These are phyloP conservation scores for Copidosoma aretas DNA, from an alignment of 2,888 invertebrate genomes.

Conservation along the genomic window DNA sequence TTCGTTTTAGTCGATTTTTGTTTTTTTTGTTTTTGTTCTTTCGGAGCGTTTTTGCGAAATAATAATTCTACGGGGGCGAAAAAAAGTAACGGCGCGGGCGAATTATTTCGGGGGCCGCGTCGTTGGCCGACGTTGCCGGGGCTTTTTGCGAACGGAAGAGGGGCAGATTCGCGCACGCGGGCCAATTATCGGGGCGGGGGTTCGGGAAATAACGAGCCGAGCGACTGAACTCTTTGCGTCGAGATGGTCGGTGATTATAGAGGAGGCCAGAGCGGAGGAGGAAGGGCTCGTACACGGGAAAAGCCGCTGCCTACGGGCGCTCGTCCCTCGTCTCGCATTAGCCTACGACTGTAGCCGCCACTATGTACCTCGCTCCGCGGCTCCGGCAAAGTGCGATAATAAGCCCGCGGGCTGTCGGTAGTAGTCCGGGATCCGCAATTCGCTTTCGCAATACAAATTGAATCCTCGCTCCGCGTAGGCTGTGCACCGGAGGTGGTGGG, in stretches of 20 bases:
- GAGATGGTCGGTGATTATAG: not conserved
- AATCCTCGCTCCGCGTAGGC: conserved; percentile 51
- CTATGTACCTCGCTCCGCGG: conserved; percentile 34
- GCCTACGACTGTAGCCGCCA: conserved; percentile 37
- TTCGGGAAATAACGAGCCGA: no score
- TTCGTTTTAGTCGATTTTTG: no score
- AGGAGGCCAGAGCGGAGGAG: conserved; percentile 3
- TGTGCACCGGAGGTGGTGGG: conserved; percentile 26
- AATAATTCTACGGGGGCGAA: no score
- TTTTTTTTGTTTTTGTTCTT: no score
- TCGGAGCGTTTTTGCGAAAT: no score
- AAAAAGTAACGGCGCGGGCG: no score
- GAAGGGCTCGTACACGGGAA: not conserved
- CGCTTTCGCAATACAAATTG: conserved; percentile 55
- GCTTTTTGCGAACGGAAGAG: no score
- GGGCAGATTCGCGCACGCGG: no score
- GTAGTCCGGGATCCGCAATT: conserved; percentile 58
- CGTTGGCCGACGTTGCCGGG: no score
- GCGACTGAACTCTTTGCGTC: no score
- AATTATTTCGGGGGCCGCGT: no score
- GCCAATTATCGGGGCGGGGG: no score
- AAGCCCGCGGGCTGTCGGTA: conserved; percentile 60
- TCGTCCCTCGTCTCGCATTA: conserved; percentile 38
- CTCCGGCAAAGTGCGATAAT: conserved; percentile 57
- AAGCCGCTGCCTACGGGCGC: conserved; percentile 36